Base-by-base conservation (phyloP, 2,797 vertebrate species). In the Erpetoichthys calabaricus region DNA sequence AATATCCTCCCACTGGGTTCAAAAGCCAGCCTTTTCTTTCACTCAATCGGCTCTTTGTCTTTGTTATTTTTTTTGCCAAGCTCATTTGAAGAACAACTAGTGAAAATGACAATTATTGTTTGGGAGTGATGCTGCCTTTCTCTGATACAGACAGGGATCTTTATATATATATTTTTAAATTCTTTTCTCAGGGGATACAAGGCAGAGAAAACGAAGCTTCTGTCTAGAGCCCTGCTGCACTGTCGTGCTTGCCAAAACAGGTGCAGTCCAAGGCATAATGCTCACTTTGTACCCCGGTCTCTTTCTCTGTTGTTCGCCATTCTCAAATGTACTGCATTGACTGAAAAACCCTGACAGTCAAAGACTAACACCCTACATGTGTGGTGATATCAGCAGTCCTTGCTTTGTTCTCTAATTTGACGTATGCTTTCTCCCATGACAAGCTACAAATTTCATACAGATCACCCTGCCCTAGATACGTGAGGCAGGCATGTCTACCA, bases 191-290 rank as follows among this genome's bases (percentile, higher is more conserved):
- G 25, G 25, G 25, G 25, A 25, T 25, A 25, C 25, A 25, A 25
- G 25, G 25, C 25, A 25, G 25, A 25, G 25, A 25, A 25, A 25
- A 25, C 25, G 25, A 25, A 25, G 25, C 25, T 25, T 25, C 25
- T 25, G 25, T 25, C 25, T 25, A 25, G 25, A 25, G 25, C 25
- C 25, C 68, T 69, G 73, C 59, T 69, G 56, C 63, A 58, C 60
- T 59, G 45, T 57, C 54, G 65, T 61, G 67, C 57, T 67, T 67
- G 64, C 59, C 69, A 46, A 60, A 79, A 81, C 83, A 86, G 85
- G 83, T 84, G 83, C 83, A 80, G 57, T 71, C 67, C 69, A 60
- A 63, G 69, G 68, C 65, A 86, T 76, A 85, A 76, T 81, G 75
- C 70, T 69, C 72, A 80, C 84, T 83, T 86, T 86, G 83, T 86